A percentile compares a stretch with the other conserved stretches of the same genome.
phyloP scores from a whole-genome alignment of 1,140 invertebrate species.

The Solenopsis invicta region DNA sequence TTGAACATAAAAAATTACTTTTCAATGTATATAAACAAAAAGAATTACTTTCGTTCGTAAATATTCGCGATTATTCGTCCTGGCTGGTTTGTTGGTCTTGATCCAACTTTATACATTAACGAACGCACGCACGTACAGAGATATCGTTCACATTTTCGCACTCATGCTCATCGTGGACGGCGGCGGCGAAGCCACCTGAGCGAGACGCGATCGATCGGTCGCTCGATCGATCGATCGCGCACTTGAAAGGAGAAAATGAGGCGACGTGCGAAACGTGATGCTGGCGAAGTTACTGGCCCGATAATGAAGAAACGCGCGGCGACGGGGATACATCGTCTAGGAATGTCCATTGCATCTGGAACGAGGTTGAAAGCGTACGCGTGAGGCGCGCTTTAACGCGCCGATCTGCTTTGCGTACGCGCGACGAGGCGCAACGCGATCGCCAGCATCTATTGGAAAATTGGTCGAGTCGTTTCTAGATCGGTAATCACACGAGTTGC shows the following conservation, averaged over 20 bases:
- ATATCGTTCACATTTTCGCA: conserved; percentile 59
- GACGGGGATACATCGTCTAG: conserved; percentile 27
- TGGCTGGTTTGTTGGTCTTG: not conserved
- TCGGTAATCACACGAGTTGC: not conserved
- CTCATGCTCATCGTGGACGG: conserved; percentile 16
- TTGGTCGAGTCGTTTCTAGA: conserved; percentile 19
- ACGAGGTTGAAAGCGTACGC: conserved; percentile 19
- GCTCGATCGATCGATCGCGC: conserved; percentile 7
- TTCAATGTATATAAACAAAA: not conserved
- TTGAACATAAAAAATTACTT: no score
- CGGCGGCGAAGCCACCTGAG: not conserved
- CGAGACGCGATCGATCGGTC: not conserved
- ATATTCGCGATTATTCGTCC: not conserved
- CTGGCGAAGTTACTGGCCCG: not conserved
- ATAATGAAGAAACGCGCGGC: conserved; percentile 18
- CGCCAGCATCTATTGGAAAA: not conserved
- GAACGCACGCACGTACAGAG: conserved; percentile 23
- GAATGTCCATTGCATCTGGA: conserved; percentile 30
- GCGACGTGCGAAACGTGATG: conserved; percentile 16
- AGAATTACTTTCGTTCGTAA: not conserved
- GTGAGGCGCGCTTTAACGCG: conserved; percentile 4
- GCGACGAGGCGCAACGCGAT: conserved; percentile 8
- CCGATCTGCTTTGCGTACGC: not conserved
- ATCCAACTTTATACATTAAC: conserved; percentile 24
- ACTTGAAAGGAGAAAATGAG: conserved; percentile 12